phyloP scores from a whole-genome alignment of 2,888 invertebrate genomes.

The Tetragonula carbonaria region DNA sequence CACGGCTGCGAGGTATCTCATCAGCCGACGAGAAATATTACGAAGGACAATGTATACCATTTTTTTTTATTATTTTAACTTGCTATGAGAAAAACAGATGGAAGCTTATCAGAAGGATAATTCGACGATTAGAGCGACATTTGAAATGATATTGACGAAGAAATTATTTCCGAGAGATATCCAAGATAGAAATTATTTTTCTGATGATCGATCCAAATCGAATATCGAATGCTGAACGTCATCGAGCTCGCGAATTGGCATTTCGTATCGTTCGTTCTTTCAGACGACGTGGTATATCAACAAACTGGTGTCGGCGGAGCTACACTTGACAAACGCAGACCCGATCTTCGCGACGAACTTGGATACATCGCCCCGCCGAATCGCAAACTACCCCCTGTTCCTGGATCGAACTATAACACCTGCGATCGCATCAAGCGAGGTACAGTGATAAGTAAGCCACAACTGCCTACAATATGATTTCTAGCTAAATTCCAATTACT shows the following conservation, averaged over 20 bases:
- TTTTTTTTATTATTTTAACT: slow-evolving; percentile 74
- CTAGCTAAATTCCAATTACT: slow-evolving; percentile 72
- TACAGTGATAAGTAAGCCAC: slow-evolving; percentile 94
- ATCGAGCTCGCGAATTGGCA: not conserved
- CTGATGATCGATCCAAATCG: slow-evolving; percentile 56
- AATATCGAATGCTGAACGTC: slow-evolving; percentile 2
- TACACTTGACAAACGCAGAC: slow-evolving; percentile 93
- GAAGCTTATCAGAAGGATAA: slow-evolving; percentile 45
- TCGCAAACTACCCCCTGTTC: slow-evolving; percentile 95
- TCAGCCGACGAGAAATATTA: slow-evolving; percentile 84
- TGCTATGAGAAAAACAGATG: slow-evolving; percentile 50
- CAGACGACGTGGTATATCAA: slow-evolving; percentile 96
- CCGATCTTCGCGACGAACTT: slow-evolving; percentile 93
- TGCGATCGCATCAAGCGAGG: slow-evolving; percentile 97
- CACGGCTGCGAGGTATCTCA: slow-evolving; percentile 90
- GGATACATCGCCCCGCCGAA: slow-evolving; percentile 97
- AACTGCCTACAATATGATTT: slow-evolving; percentile 78
- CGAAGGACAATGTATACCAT: slow-evolving; percentile 83
- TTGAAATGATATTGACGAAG: not conserved
- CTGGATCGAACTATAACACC: slow-evolving; percentile 96
- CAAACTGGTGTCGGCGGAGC: slow-evolving; percentile 90
- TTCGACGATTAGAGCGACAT: not conserved
- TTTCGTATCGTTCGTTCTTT: slow-evolving; percentile 51
- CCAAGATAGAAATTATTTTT: slow-evolving; percentile 6
- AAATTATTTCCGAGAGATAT: not conserved